These are phyloP conservation scores for Rousettus leschenaultii DNA, from an alignment of 2,113 vertebrate genomes.

Conservation along the genomic window DNA sequence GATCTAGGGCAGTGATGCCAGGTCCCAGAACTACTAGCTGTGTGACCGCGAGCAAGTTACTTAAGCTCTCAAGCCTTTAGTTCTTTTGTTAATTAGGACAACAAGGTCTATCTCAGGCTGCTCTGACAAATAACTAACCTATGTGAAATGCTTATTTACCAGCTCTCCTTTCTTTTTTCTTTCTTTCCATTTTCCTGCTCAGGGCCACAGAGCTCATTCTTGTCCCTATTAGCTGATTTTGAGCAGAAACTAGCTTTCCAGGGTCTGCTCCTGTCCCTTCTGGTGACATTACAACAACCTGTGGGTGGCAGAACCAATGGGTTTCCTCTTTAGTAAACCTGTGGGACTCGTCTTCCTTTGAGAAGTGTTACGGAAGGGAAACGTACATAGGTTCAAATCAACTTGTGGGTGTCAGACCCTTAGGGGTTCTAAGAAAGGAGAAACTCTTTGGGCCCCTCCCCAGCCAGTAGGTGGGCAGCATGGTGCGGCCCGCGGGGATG, in stretches of 20 bases:
- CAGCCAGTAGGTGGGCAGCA: background rate
- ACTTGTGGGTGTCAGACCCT: background rate
- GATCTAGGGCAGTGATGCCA: background rate
- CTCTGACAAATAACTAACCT: background rate
- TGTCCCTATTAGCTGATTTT: background rate
- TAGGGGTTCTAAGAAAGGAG: background rate
- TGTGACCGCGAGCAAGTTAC: background rate
- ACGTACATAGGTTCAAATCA: background rate
- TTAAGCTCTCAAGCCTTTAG: background rate
- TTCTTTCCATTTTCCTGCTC: background rate
- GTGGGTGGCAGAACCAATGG: background rate
- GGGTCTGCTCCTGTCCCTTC: background rate
- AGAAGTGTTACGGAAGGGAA: background rate
- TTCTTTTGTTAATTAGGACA: background rate
- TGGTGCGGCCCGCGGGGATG: accelerated
- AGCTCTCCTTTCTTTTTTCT: background rate
- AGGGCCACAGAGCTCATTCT: background rate
- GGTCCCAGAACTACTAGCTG: background rate
- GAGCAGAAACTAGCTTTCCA: background rate
- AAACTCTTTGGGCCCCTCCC: background rate
- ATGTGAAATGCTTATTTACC: background rate
- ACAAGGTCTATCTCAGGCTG: background rate
- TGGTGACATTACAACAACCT: background rate
- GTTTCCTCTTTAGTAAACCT: background rate
- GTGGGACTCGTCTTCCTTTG: background rate